Percentiles rank a stretch among this genome's conserved stretches.
Evolutionary conservation across 2,888 invertebrate species (phyloP).

Genomic region (Tethea ocularis): DNA sequence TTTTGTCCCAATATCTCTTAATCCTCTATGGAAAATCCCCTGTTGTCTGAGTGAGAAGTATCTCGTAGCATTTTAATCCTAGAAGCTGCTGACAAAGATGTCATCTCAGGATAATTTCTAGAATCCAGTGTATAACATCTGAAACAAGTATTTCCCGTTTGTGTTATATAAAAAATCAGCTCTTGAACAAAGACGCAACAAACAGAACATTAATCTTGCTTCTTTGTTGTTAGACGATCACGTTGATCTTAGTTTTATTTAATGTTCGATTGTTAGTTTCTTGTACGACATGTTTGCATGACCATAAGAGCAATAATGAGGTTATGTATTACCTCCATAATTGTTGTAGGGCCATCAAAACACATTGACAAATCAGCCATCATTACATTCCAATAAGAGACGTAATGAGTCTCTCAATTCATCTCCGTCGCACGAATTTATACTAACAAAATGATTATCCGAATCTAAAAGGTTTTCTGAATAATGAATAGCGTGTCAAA

Average conservation of each 20-base stretch:
- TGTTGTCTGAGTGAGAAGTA: slow-evolving; percentile 11
- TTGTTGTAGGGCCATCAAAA: background rate
- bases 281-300: slow-evolving; percentile 12
- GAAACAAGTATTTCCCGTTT: slow-evolving; percentile 46
- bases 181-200: slow-evolving; percentile 48
- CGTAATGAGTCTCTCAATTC: background rate
- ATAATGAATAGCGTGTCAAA: background rate
- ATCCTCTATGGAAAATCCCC: background rate
- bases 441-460: background rate
- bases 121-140: slow-evolving; percentile 17
- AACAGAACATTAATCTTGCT: slow-evolving; percentile 31
- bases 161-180: slow-evolving; percentile 29
- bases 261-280: slow-evolving; percentile 28
- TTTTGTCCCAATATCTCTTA: background rate
- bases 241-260: slow-evolving; percentile 25
- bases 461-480: background rate
- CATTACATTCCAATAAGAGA: background rate
- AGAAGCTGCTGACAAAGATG: slow-evolving; percentile 21
- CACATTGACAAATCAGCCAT: background rate
- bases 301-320: background rate
- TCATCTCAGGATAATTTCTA: slow-evolving; percentile 25
- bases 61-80: slow-evolving; percentile 20
- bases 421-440: background rate
- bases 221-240: slow-evolving; percentile 48
- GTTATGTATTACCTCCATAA: slow-evolving; percentile 2